phyloP scores from a whole-genome alignment of 1,140 invertebrate species.

The Wiebesia pumilae region DNA sequence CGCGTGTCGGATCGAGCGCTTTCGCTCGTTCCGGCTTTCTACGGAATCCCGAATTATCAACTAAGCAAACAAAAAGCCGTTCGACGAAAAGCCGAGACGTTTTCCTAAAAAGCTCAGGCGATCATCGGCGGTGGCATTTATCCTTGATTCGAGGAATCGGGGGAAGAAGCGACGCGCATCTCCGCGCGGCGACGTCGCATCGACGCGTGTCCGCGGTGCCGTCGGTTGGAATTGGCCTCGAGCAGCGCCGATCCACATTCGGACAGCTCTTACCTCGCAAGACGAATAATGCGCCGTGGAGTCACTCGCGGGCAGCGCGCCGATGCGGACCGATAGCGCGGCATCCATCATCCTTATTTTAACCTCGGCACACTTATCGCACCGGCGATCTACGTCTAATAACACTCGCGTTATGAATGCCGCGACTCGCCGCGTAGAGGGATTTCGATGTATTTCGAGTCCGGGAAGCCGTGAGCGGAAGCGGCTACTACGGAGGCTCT shows the following conservation, averaged over 20 bases:
- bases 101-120: too few relatives aligned
- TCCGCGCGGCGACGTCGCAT: background rate
- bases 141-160: background rate
- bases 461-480: background rate
- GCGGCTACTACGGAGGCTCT: background rate
- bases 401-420: slow-evolving; percentile 56
- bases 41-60: background rate
- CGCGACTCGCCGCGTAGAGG: slow-evolving; percentile 1
- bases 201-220: background rate
- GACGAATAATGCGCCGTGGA: background rate
- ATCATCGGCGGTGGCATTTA: background rate
- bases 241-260: background rate
- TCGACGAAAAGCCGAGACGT: background rate
- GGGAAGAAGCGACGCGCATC: background rate
- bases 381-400: slow-evolving; percentile 65
- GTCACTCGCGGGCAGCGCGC: background rate
- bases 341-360: slow-evolving; percentile 71
- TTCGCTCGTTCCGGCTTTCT: too few relatives aligned
- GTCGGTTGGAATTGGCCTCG: background rate
- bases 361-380: slow-evolving; percentile 61
- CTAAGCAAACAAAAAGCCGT: background rate
- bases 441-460: slow-evolving; percentile 2
- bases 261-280: background rate
- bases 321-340: slow-evolving; percentile 56
- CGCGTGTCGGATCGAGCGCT: too few relatives aligned